Evolutionary conservation across 1,140 invertebrate species (phyloP), one percentile per base, ranked within the genome.

Genomic region (Heliconius hewitsoni): DNA sequence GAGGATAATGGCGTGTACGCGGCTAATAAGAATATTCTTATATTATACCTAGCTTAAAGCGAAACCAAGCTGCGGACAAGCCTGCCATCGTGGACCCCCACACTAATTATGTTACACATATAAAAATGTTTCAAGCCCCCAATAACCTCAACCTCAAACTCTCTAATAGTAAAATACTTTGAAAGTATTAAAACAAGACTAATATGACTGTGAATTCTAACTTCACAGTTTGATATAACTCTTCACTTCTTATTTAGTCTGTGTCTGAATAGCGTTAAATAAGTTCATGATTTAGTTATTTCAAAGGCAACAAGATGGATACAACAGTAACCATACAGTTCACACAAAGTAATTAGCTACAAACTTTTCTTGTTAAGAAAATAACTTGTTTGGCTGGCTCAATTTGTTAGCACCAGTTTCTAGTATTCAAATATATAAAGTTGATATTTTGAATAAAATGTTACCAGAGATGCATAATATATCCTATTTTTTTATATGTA

Each of bases 381-480:
- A 75, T 60, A 74, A 39, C 39, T 75, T 66, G 74, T 75, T 42
- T 66, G 30, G 55, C 23, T 55, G 23, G 19, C 19, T 70, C 6
- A 75, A 74, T 74, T 72, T 55, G 71, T 52, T 66, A 66, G 60
- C 60, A 16, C 9, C 60, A 18, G 60, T 66, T 66, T 66, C 13
- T 66, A 66, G 23, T 66, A 66, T 66, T 66, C 60, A 66, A 66
- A 66, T 66, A 30, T 30, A 16, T 30, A 66, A 66, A 30, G 27
- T 66, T 30, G 60, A 30, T 13, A 77, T 80, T 78, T 71, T 76
- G 77, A 76, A 74, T 76, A 80, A 82, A 82, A 77, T 50, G 66
- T 73, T 37, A 73, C 18, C 76, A 75, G 34, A 39, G 34, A 42
- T 72, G 11, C n/a, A 71, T 16, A 16, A 71, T 27, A 37, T 60